Conservation (phyloP, 2,113 vertebrate genomes). For the Hemicordylus capensis region DNA sequence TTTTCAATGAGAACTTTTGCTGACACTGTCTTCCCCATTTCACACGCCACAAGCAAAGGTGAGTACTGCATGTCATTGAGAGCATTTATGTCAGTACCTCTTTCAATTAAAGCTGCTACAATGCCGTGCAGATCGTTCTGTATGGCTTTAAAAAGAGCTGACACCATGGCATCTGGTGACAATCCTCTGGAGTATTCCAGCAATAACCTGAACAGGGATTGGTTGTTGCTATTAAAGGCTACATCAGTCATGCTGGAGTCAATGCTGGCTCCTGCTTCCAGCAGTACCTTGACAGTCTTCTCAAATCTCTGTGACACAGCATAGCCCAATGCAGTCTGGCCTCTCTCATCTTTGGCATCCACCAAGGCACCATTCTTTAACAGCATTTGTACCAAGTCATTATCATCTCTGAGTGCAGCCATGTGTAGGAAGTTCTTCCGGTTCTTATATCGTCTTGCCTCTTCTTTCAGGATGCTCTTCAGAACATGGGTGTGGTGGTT, state of each 20-base stretch:
- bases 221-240: slow-evolving; percentile 70
- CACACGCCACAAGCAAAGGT: slow-evolving; percentile 78
- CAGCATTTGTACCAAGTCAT: slow-evolving; percentile 68
- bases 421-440: slow-evolving; percentile 73
- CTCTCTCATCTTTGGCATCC: slow-evolving; percentile 64
- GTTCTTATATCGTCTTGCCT: slow-evolving; percentile 63
- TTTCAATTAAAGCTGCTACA: slow-evolving; percentile 72
- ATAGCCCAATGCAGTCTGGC: slow-evolving; percentile 73
- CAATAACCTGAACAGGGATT: slow-evolving; percentile 68
- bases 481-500: slow-evolving; percentile 61
- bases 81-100: slow-evolving; percentile 71
- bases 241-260: slow-evolving; percentile 53
- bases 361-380: slow-evolving; percentile 66
- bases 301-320: slow-evolving; percentile 71
- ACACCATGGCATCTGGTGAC: slow-evolving; percentile 55
- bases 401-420: slow-evolving; percentile 73
- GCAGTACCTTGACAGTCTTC: slow-evolving; percentile 64
- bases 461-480: slow-evolving; percentile 72
- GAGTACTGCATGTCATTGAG: slow-evolving; percentile 73
- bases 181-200: slow-evolving; percentile 69
- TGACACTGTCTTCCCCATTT: slow-evolving; percentile 73
- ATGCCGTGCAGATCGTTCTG: slow-evolving; percentile 68
- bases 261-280: slow-evolving; percentile 49
- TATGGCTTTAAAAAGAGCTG: slow-evolving; percentile 81
- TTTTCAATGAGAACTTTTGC: slow-evolving; percentile 69